Conservation (phyloP, 2,113 vertebrate species). For the Pomatorhinus ruficollis region DNA sequence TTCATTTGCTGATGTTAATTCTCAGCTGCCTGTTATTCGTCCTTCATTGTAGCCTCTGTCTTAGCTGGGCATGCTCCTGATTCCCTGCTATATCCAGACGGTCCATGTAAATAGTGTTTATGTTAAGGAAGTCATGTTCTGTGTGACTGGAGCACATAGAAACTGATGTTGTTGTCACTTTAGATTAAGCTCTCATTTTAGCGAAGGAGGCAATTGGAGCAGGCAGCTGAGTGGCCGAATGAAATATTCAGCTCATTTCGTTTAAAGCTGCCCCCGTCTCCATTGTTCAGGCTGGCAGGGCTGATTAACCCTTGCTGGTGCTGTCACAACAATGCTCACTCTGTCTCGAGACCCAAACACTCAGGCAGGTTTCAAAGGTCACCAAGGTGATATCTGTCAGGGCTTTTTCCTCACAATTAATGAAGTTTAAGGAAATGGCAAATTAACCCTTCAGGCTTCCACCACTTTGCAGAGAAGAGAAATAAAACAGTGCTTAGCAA, state of each 20-base stretch:
- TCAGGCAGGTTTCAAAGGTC: constrained; percentile 12
- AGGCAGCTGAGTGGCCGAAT: constrained; percentile 86
- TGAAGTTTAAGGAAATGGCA: not conserved
- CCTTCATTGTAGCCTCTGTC: constrained; percentile 73
- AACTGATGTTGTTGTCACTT: constrained; percentile 92
- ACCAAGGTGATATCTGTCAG: not conserved
- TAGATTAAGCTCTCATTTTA: constrained; percentile 84
- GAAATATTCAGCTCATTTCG: constrained; percentile 89
- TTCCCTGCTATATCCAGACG: constrained; percentile 71
- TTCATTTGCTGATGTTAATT: constrained; percentile 79
- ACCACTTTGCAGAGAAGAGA: not conserved
- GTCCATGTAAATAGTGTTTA: constrained; percentile 86
- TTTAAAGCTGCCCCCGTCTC: constrained; percentile 83
- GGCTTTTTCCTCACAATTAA: not conserved
- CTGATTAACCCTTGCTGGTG: constrained; percentile 76
- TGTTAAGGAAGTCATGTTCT: constrained; percentile 90
- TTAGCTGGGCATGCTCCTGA: constrained; percentile 72
- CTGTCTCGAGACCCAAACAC: not conserved
- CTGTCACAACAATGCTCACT: not conserved
- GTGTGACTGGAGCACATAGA: constrained; percentile 86
- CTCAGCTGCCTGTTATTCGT: constrained; percentile 71
- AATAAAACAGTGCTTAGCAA: not conserved
- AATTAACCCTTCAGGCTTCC: not conserved
- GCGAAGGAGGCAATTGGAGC: constrained; percentile 80
- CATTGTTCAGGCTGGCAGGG: constrained; percentile 78